A percentile compares a stretch with the other conserved stretches of the same genome.
phyloP scores from a whole-genome alignment of 1,140 invertebrate species.

The Lanistes nyassanus region DNA sequence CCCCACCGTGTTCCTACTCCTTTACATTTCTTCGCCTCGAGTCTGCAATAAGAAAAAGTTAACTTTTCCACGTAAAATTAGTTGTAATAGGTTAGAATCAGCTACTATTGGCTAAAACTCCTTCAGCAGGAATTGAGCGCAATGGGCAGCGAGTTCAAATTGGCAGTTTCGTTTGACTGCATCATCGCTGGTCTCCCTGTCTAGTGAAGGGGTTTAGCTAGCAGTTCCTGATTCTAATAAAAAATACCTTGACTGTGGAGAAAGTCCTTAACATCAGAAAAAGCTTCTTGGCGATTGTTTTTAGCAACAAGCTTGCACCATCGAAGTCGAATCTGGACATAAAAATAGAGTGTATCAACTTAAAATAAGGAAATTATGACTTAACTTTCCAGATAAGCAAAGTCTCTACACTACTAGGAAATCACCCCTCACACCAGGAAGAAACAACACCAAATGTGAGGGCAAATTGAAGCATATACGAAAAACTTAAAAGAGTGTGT shows the following conservation, averaged over 20 bases:
- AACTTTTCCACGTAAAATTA: background rate
- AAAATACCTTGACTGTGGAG: conserved; percentile 43
- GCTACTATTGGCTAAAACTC: background rate
- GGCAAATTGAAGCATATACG: too few species aligned
- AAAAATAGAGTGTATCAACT: conserved; percentile 7
- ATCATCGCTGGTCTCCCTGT: background rate
- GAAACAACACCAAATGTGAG: too few species aligned
- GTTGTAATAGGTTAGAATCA: background rate
- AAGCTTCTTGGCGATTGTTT: conserved; percentile 33
- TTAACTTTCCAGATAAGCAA: too few species aligned
- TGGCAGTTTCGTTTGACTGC: background rate
- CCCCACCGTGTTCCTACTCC: too few species aligned
- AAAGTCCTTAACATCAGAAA: conserved; percentile 33
- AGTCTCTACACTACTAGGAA: too few species aligned
- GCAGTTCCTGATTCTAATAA: background rate
- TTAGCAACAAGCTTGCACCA: conserved; percentile 47
- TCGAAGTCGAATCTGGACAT: conserved; percentile 39
- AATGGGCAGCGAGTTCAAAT: background rate
- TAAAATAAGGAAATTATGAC: too few species aligned
- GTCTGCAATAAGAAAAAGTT: too few species aligned
- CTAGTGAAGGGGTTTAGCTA: too few species aligned
- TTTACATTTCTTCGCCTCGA: too few species aligned
- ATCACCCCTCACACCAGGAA: too few species aligned
- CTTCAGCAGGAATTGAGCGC: background rate
- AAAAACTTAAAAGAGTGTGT: background rate